Base-by-base conservation (phyloP, 2,113 vertebrate species). In the Tragelaphus imberbis region DNA sequence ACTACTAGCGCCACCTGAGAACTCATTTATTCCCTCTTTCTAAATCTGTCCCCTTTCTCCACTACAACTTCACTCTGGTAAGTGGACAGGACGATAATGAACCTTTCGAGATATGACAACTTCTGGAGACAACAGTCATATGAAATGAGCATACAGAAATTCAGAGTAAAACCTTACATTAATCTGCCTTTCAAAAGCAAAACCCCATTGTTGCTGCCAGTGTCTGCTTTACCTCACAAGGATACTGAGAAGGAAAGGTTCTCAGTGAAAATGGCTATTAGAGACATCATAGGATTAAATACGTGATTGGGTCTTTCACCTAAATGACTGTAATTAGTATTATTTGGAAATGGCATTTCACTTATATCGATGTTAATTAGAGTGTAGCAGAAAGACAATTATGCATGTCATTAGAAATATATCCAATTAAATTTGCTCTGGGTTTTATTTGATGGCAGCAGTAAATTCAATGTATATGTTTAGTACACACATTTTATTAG, bases 321-420 rank as follows among this genome's bases (percentile, higher is more conserved):
- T 91, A 96, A 94, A 93, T 95, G 89, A 82, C 49, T 86, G 6
- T 58, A 95, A 95, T 96, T 82, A 95, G 9, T 27, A 79, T 94
- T 97, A 93, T 97, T 93, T 95, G 61, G 55, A 97, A 97, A 91
- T 89, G 68, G 15, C 79, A 89, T 68, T 96, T 82, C 87, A 89
- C 91, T 95, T 96, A 91, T 55, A 85, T 77, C 21, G 51, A 25
- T 33, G 11, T 86, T 89, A 75, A 96, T 96, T 96, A 95, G 49
- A 55, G 81, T 33, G n/a, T 23, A 88, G 30, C 65, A 75, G 91
- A 96, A 92, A 98, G 79, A 95, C 84, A 86, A 85, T 86, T 96
- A 88, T 49, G 55, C 33, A 53, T 63, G 30, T 36, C 55, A 94
- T 96, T 94, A 96, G 65, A 96, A 90, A 85, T 75, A 53, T 51